phyloP scores from a whole-genome alignment of 1,140 invertebrate genomes.

The Antheraea pernyi region DNA sequence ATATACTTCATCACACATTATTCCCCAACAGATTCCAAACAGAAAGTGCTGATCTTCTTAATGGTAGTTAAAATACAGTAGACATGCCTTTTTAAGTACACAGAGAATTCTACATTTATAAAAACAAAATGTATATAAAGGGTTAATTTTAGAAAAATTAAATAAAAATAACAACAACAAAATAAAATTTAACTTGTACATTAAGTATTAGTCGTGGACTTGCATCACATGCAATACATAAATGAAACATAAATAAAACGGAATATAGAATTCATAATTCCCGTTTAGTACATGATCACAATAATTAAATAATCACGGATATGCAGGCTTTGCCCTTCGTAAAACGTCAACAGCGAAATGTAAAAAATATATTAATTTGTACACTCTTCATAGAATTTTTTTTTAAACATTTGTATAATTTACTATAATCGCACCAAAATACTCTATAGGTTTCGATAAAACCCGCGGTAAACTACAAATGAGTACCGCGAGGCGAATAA shows the following conservation, averaged over 20 bases:
- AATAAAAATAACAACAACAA: constrained; percentile 62
- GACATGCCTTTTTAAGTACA: constrained; percentile 59
- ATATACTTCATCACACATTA: not conserved
- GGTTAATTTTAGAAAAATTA: constrained; percentile 19
- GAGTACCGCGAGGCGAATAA: constrained; percentile 64
- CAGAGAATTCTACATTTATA: constrained; percentile 41
- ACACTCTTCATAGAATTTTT: constrained; percentile 59
- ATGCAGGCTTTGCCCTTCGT: constrained; percentile 68
- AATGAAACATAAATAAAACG: constrained; percentile 62
- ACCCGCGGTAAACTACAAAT: constrained; percentile 57
- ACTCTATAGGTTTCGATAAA: constrained; percentile 57
- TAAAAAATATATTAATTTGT: constrained; percentile 78
- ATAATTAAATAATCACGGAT: constrained; percentile 69
- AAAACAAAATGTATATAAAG: constrained; percentile 26
- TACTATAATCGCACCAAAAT: constrained; percentile 74
- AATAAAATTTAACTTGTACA: constrained; percentile 60
- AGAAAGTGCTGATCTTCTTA: constrained; percentile 31
- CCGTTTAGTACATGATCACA: constrained; percentile 69
- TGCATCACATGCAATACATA: constrained; percentile 71
- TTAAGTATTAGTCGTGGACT: constrained; percentile 77
- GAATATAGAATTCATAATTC: constrained; percentile 77
- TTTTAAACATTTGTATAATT: constrained; percentile 76
- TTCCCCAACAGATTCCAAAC: constrained; percentile 13
- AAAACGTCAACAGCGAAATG: constrained; percentile 71
- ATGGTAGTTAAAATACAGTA: constrained; percentile 17